Percentiles rank a stretch among this genome's conserved stretches.
These are phyloP conservation scores for Mesocentrotus franciscanus DNA, from an alignment of 53 echinoderm and acorn worm species.

Conservation along the genomic window DNA sequence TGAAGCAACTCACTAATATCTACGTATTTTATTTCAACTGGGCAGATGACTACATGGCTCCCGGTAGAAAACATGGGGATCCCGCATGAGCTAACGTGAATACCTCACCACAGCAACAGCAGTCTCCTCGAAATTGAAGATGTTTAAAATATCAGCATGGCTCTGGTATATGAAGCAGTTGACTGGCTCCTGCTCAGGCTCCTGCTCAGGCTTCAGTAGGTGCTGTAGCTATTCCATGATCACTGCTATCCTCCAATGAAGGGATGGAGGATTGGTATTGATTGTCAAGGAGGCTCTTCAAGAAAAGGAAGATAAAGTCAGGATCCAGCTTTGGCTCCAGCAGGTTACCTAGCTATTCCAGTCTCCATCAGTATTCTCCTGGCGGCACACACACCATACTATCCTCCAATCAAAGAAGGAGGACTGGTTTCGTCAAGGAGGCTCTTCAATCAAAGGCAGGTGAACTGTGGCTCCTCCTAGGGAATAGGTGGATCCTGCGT, in stretches of 20 bases:
- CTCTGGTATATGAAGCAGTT: not conserved
- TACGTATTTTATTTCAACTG: not conserved
- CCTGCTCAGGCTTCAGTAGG: not conserved
- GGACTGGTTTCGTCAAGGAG: not conserved
- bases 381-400: too few relatives aligned
- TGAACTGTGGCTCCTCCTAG: constrained; percentile 52
- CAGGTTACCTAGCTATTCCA: too few relatives aligned
- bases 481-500: constrained; percentile 41
- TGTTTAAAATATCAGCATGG: not conserved
- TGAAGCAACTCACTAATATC: not conserved
- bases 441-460: constrained; percentile 20
- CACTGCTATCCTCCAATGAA: not conserved
- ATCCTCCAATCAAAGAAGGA: too few relatives aligned
- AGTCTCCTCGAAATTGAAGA: too few relatives aligned
- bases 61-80: not conserved
- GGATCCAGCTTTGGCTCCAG: too few relatives aligned
- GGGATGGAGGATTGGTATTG: not conserved
- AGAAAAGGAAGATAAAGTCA: too few relatives aligned
- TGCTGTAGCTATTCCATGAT: not conserved
- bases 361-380: too few relatives aligned
- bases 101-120: not conserved
- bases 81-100: not conserved
- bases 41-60: not conserved
- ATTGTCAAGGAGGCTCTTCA: too few relatives aligned
- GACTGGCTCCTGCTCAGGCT: not conserved